A percentile compares a stretch with the other conserved stretches of the same genome.
Conservation (phyloP, 2,797 vertebrate genomes). For the Liparis tanakae region DNA sequence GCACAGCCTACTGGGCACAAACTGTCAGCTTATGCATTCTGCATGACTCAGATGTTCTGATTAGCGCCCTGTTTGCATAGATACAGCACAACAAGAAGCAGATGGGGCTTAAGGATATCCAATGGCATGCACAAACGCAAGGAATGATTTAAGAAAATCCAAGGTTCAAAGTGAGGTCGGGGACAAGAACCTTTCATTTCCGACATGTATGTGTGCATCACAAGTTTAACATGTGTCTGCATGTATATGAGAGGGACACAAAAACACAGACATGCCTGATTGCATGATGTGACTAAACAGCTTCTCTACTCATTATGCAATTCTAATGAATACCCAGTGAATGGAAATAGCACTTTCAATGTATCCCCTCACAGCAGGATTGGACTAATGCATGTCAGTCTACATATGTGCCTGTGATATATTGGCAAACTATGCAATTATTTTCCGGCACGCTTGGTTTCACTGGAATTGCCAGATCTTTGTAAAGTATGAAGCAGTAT, state of each 20-base stretch:
- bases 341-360: not conserved
- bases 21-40: slow-evolving; percentile 69
- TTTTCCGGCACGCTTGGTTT: slow-evolving; percentile 5
- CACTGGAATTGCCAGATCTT: slow-evolving; percentile 11
- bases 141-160: slow-evolving; percentile 35
- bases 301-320: not conserved
- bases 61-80: slow-evolving; percentile 73
- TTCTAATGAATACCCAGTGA: not conserved
- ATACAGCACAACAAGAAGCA: slow-evolving; percentile 73
- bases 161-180: slow-evolving; percentile 47
- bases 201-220: slow-evolving; percentile 25
- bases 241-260: not conserved
- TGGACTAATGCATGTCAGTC: not conserved
- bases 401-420: slow-evolving; percentile 1
- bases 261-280: not conserved
- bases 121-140: slow-evolving; percentile 50
- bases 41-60: slow-evolving; percentile 82
- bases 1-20: slow-evolving; percentile 48
- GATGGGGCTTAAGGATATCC: slow-evolving; percentile 44
- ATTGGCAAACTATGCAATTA: not conserved
- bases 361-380: not conserved
- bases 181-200: slow-evolving; percentile 31
- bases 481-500: not conserved
- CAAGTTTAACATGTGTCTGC: slow-evolving; percentile 11
- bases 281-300: not conserved